These are phyloP conservation scores for Nannoperca obscura DNA, from an alignment of 2,797 vertebrate genomes.

Conservation along the genomic window DNA sequence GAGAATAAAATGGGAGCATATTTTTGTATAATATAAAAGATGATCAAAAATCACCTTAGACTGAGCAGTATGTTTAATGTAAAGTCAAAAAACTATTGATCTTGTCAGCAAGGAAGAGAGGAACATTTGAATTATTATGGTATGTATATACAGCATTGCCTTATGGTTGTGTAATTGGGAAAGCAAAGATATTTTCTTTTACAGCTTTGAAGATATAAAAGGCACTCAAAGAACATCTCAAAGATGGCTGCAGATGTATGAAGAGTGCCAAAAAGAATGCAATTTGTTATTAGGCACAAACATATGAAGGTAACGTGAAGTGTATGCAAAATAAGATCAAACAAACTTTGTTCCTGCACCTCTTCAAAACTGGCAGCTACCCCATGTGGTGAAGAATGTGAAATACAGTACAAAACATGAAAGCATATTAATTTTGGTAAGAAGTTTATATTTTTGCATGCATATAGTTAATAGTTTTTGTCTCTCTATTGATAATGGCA, in stretches of 20 bases:
- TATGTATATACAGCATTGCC: constrained; percentile 40
- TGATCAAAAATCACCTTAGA: constrained; percentile 40
- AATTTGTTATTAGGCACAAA: constrained; percentile 29
- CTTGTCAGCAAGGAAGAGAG: constrained; percentile 33
- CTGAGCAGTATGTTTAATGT: constrained; percentile 33
- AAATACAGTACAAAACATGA: constrained; percentile 44
- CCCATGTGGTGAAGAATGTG: constrained; percentile 70
- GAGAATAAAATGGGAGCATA: constrained; percentile 25
- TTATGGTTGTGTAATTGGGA: constrained; percentile 29
- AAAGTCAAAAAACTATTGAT: constrained; percentile 42
- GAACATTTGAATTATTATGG: constrained; percentile 24
- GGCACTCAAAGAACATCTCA: constrained; percentile 22
- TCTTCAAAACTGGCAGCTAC: constrained; percentile 78
- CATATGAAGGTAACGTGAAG: constrained; percentile 12
- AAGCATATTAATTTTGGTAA: constrained; percentile 30
- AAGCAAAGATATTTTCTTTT: constrained; percentile 31
- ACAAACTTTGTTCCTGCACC: constrained; percentile 16
- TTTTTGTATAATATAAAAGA: constrained; percentile 43
- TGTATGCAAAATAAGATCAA: constrained; percentile 41
- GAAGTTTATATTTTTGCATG: constrained; percentile 37
- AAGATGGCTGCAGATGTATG: constrained; percentile 15
- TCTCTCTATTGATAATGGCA: constrained; percentile 18
- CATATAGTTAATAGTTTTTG: constrained; percentile 30
- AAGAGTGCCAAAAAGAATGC: constrained; percentile 20
- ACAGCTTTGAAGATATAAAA: constrained; percentile 32